Percentiles rank a stretch among this genome's conserved stretches.
Evolutionary conservation across 1,140 invertebrate species (phyloP).

Genomic region (Ips typographus): DNA sequence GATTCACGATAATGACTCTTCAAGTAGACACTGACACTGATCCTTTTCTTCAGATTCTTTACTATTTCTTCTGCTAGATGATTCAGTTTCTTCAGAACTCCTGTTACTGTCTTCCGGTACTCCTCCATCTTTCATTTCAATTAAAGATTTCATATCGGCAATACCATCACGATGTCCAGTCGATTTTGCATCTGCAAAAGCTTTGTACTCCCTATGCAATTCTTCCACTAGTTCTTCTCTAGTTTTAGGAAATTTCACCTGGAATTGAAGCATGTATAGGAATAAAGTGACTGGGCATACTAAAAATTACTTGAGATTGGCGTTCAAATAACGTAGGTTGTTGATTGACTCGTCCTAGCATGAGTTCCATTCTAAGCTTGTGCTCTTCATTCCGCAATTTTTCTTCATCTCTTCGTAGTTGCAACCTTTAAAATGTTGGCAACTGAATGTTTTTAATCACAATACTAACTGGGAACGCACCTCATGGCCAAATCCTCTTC

Average conservation of each 20-base stretch:
- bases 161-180: too few relatives aligned
- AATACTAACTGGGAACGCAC: background rate
- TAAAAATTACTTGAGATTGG: constrained; percentile 61
- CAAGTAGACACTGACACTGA: constrained; percentile 27
- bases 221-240: constrained; percentile 43
- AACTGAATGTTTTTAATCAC: background rate
- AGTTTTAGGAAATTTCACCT: constrained; percentile 43
- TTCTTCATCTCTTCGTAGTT: constrained; percentile 66
- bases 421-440: constrained; percentile 50
- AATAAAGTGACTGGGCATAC: background rate
- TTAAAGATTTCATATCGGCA: constrained; percentile 32
- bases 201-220: constrained; percentile 41
- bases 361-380: constrained; percentile 68
- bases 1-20: background rate
- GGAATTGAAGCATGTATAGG: constrained; percentile 5
- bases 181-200: constrained; percentile 34
- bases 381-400: constrained; percentile 65
- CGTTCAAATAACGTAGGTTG: constrained; percentile 71
- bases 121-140: constrained; percentile 44
- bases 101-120: constrained; percentile 37
- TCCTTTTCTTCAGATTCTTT: constrained; percentile 33
- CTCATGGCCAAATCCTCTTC: constrained; percentile 66
- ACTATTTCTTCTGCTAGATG: constrained; percentile 18
- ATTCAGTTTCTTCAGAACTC: background rate
- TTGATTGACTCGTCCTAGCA: constrained; percentile 67